Conservation (phyloP, 30 jellyfish, hydroid and myxozoan species). For the Aurelia sp. region DNA sequence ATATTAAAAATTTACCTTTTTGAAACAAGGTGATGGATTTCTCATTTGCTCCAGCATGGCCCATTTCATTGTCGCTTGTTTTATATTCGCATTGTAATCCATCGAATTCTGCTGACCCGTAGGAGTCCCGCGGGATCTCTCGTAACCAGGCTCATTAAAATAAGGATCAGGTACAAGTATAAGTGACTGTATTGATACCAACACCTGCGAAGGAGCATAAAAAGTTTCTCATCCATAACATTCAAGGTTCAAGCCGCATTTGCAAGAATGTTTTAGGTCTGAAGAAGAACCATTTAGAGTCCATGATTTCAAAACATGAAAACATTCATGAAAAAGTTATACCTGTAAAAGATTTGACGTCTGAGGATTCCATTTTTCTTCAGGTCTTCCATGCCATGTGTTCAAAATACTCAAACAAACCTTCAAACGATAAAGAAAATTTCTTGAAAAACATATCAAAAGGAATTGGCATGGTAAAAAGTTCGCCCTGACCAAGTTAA, state of each 20-base stretch:
- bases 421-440: neutral
- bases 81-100: slow-evolving; percentile 89
- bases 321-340: no score
- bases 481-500: no score
- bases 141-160: slow-evolving; percentile 97
- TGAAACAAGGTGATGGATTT: slow-evolving; percentile 90
- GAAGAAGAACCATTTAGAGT: no score
- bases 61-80: slow-evolving; percentile 92
- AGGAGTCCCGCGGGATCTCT: slow-evolving; percentile 91
- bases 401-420: slow-evolving; percentile 95
- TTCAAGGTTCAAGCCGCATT: slow-evolving; percentile 16
- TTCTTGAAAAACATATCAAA: no score
- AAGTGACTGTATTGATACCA: slow-evolving; percentile 92
- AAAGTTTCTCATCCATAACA: neutral
- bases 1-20: slow-evolving; percentile 50
- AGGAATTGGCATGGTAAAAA: no score
- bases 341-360: slow-evolving; percentile 97
- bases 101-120: slow-evolving; percentile 82
- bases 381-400: slow-evolving; percentile 99
- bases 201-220: slow-evolving; percentile 62
- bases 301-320: no score
- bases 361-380: slow-evolving; percentile 96
- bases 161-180: slow-evolving; percentile 94
- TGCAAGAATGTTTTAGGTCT: no score
- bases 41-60: slow-evolving; percentile 90